Base-by-base conservation (phyloP, 2,797 vertebrate genomes). In the Anguilla pacifica region DNA sequence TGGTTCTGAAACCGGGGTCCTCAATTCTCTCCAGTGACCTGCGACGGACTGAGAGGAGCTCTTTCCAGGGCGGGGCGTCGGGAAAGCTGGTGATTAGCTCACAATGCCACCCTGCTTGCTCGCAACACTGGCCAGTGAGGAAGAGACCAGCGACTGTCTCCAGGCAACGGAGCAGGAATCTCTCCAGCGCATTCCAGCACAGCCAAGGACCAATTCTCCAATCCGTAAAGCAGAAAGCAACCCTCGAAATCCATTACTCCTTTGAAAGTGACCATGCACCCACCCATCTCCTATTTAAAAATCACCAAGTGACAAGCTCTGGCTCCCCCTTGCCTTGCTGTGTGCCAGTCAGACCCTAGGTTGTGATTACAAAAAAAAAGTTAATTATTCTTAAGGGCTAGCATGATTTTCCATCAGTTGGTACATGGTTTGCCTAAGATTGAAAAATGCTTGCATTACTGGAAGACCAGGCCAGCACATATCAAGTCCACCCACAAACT, bases 11-110 rank as follows among this genome's bases (percentile, higher is more conserved):
- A 87, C 67, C 83, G 35, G 87, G 64, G 35, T 35, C 53, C 39
- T 13, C 82, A 67, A 70, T 77, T 85, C 84, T 87, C 31, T 85
- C 49, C 35, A 67, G 83, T 53, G 87, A 85, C 83, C 87, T 55
- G 51, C 15, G 87, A 35, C 51, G 49, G 83, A 70, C 35, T 77
- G 11, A 35, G 22, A 77, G 46, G n/a, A n/a, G 4, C 46, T 77
- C 87, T n/a, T 35, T 74, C 81, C 86, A 84, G 28, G 46, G 43
- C 19, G 13, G 81, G 64, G 46, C 59, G 31, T 53, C 64, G 13
- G 43, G 61, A 31, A n/a, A 49, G 51, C 64, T 7, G 28, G 79
- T 43, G 64, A 87, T 84, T 87, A 87, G 82, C 64, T 87, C 61
- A 84, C 82, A 87, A 84, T 84, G 87, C 67, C 67, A 67, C 64